Evolutionary conservation across 2,797 vertebrate species (phyloP), one percentile per base, ranked within the genome.

Genomic region (Manis javanica): DNA sequence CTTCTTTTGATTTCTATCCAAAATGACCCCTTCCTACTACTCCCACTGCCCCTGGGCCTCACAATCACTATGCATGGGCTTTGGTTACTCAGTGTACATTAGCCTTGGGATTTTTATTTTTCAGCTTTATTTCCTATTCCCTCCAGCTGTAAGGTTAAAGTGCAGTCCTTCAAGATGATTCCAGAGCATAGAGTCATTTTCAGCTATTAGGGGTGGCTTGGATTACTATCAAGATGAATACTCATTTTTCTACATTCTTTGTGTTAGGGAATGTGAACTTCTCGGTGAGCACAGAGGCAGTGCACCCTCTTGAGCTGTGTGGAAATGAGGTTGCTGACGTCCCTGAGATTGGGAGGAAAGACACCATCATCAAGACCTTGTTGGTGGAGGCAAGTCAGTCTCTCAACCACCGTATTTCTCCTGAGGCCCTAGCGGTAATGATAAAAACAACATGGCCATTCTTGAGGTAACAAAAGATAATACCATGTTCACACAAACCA

Each of bases 241-340:
- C 19, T 87, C n/a, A 71, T 26, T 31, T 84, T 51, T 51, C 39
- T 37, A 13, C 31, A 4, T 53, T 61, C 59, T 88, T 87, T 66
- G 29, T 42, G 88, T 82, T 87, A 91, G 99, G 99, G 98, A 89
- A 98, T 88, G 95, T 99, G 74, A 96, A 90, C 34, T 69, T 99
- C 96, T 98, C 98, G 39, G 98, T 99, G 79, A 99, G 97, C 3
- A 98, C 99, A 0, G 98, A 99, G 95, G 98, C 99, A 39, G 23
- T 99, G 78, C 95, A 93, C 66, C 98, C 98, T 0, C 77, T 90
- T 16, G 13, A 78, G 0, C 95, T 98, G 12, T 99, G 99, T 95
- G 98, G 98, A 1, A 99, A 99, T 10, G 98, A 98, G 87, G 90
- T 98, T 37, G 98, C 96, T 74, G 86, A 94, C 1, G 98, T 99